Percentiles rank a stretch among this genome's conserved stretches.
Conservation (phyloP, 1,140 invertebrate genomes). For the Venturia canescens region DNA sequence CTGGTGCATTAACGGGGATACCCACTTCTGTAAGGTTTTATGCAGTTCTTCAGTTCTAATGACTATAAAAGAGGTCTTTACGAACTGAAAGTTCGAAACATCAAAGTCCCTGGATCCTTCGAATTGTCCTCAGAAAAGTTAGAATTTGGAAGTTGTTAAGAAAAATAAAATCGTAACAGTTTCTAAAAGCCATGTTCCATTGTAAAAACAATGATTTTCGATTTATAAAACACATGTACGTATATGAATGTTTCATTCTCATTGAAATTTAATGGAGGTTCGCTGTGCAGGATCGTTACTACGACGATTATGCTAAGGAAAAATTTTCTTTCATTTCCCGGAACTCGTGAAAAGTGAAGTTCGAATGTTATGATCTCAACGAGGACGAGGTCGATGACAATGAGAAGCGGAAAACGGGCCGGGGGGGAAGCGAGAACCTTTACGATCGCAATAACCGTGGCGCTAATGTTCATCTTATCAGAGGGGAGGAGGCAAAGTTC, state of each 20-base stretch:
- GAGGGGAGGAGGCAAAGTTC: conserved; percentile 10
- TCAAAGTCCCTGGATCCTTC: neutral
- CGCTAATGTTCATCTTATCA: conserved; percentile 20
- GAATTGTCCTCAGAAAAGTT: too few species aligned
- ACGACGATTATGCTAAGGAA: neutral
- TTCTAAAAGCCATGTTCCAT: too few species aligned
- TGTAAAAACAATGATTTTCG: too few species aligned
- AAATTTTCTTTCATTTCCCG: neutral
- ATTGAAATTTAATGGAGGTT: neutral
- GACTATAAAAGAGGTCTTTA: neutral
- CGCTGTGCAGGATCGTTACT: neutral
- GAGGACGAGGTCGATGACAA: neutral
- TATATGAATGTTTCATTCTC: neutral
- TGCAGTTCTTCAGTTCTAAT: neutral
- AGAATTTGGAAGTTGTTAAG: too few species aligned
- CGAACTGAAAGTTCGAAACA: neutral
- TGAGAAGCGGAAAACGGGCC: neutral
- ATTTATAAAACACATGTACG: too few species aligned
- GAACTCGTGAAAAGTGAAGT: conserved; percentile 10
- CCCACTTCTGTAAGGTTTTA: neutral
- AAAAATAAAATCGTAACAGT: too few species aligned
- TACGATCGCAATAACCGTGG: conserved; percentile 10
- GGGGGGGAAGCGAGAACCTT: conserved; percentile 9
- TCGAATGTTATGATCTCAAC: conserved; percentile 1
- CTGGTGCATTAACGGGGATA: neutral